Evolutionary conservation across 2,797 vertebrate genomes (phyloP).

Genomic region (Halcyon smyrnensis): DNA sequence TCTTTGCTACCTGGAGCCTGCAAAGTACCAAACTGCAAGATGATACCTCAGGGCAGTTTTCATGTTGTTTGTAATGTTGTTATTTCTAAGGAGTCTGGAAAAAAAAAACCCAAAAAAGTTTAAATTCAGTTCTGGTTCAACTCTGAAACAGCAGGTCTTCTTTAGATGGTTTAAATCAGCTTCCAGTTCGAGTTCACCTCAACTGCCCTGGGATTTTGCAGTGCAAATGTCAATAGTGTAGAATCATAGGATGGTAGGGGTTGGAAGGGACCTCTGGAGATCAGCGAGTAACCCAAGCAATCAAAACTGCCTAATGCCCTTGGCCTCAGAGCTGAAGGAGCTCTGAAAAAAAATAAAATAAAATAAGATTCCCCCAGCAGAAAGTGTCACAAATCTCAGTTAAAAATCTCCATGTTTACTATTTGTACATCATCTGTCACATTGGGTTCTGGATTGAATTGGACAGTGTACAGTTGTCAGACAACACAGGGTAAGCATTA

Average conservation of each 20-base stretch:
- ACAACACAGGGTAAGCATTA: not conserved
- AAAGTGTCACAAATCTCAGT: not conserved
- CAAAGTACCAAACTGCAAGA: not conserved
- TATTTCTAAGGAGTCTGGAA: not conserved
- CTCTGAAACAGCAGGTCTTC: not conserved
- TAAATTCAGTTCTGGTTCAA: not conserved
- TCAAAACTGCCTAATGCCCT: not conserved
- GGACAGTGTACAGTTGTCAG: not conserved
- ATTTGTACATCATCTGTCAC: not conserved
- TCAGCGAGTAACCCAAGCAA: not conserved
- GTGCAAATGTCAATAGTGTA: not conserved
- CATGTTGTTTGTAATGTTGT: not conserved
- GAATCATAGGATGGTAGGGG: no score
- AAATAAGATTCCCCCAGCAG: not conserved
- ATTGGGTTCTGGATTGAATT: not conserved
- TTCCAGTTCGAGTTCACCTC: not conserved
- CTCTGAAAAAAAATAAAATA: not conserved
- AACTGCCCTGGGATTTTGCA: not conserved
- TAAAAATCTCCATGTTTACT: not conserved
- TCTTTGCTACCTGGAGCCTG: not conserved
- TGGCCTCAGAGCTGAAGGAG: not conserved
- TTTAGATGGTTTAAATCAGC: not conserved
- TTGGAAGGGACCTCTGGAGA: no score
- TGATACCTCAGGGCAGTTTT: fast-evolving
- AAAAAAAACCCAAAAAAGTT: not conserved